phyloP scores from a whole-genome alignment of 1,140 invertebrate species.

The Zaprionus taronus region DNA sequence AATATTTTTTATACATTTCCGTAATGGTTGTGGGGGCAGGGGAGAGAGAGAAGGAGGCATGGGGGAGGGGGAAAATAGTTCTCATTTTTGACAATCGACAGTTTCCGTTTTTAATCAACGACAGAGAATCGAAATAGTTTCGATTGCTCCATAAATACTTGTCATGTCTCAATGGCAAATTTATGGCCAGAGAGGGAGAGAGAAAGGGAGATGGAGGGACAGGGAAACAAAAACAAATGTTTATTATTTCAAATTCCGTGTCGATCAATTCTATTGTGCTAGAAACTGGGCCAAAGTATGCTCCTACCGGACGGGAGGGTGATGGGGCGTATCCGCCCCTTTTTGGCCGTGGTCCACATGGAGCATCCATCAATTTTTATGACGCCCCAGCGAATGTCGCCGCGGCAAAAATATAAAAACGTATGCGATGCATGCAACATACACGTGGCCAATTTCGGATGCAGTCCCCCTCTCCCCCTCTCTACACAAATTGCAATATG shows the following conservation, averaged over 20 bases:
- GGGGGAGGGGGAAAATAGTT: slow-evolving; percentile 1
- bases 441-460: slow-evolving; percentile 52
- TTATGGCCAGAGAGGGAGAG: slow-evolving; percentile 17
- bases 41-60: neutral
- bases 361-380: slow-evolving; percentile 79
- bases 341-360: neutral
- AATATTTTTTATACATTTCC: slow-evolving; percentile 56
- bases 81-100: slow-evolving; percentile 43
- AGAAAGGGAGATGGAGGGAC: neutral
- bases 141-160: slow-evolving; percentile 79
- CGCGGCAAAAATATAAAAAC: slow-evolving; percentile 23
- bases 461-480: neutral
- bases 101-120: slow-evolving; percentile 54
- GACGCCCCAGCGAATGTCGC: slow-evolving; percentile 65
- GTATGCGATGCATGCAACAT: slow-evolving; percentile 55
- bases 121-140: slow-evolving; percentile 49
- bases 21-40: slow-evolving; percentile 25
- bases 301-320: neutral
- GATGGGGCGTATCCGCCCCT: neutral
- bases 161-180: slow-evolving; percentile 47
- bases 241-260: slow-evolving; percentile 74
- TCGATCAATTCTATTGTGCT: slow-evolving; percentile 65
- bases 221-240: slow-evolving; percentile 43
- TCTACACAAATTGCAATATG: slow-evolving; percentile 62
- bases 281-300: slow-evolving; percentile 22